phyloP scores from a whole-genome alignment of 2,797 vertebrate species.

The Knipowitschia caucasica region DNA sequence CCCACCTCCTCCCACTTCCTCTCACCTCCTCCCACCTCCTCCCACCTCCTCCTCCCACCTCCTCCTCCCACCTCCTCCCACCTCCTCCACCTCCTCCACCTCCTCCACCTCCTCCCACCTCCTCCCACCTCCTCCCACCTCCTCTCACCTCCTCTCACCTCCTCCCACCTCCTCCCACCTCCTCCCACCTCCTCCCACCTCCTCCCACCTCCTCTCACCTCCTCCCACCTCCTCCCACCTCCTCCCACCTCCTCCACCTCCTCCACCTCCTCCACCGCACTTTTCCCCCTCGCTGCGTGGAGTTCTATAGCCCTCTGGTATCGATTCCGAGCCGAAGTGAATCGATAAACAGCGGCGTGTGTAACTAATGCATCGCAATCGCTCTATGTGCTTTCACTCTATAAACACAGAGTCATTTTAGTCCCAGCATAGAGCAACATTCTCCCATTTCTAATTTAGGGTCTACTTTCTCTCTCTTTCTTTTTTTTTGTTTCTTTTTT shows the following conservation, averaged over 20 bases:
- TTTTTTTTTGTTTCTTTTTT: neutral
- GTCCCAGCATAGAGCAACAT: conserved; percentile 23
- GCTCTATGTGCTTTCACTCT: neutral
- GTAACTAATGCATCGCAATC: conserved; percentile 1
- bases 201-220: no score
- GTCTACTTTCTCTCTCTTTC: conserved; percentile 46
- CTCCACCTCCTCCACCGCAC: neutral
- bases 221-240: no score
- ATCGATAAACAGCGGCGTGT: conserved; percentile 8
- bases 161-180: no score
- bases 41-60: no score
- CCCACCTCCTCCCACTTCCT: no score
- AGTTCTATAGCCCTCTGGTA: neutral
- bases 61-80: no score
- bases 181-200: no score
- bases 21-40: no score
- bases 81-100: neutral
- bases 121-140: neutral
- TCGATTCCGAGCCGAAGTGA: neutral
- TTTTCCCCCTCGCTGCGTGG: neutral
- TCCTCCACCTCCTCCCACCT: neutral
- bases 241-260: neutral
- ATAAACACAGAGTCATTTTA: neutral
- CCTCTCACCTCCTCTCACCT: no score
- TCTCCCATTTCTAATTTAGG: conserved; percentile 67